Evolutionary conservation across 2,888 invertebrate species (phyloP), one percentile per base, ranked within the genome.

Genomic region (Timandra comae): DNA sequence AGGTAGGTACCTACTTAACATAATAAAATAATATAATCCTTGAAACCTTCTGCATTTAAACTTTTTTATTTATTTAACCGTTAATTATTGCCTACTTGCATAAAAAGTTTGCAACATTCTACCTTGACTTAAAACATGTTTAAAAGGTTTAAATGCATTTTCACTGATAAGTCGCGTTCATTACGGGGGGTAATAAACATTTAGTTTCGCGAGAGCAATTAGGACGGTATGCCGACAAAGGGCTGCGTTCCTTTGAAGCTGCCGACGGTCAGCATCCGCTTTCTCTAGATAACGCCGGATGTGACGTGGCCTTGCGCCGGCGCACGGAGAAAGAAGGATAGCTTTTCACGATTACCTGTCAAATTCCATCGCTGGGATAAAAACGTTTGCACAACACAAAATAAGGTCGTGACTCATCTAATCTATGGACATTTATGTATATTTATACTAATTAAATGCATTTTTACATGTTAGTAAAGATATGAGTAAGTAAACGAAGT

Each of bases 331-430:
- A 16, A 71, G 32, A 64, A 69, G 73, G 65, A 66, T 61, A 65
- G 74, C 77, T 81, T 77, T 84, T 84, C 81, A 81, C 82, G 68
- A 75, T 75, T 76, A 71, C 78, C 62, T 63, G 82, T 77, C 69
- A 82, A 61, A 84, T 84, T 84, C 84, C 82, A 52, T 44, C 43
- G 63, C 42, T 29, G 47, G 67, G 64, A 67, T 69, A 70, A 67
- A 59, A 63, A 63, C 50, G 61, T 67, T 67, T 69, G 56, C 49
- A 52, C 51, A 57, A 60, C 42, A 40, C 30, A 16, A 47, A 57
- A 54, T 46, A 46, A 48, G 43, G 46, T 45, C 40, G 47, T 70
- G 75, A 76, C 50, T 77, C 68, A 75, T 53, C 43, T 52, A 55
- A 56, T 59, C 54, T 54, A 58, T 50, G 43, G 7, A 11, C 9